These are phyloP conservation scores for Hydrotaea cyrtoneurina DNA, from an alignment of 2,888 invertebrate species.

Conservation along the genomic window DNA sequence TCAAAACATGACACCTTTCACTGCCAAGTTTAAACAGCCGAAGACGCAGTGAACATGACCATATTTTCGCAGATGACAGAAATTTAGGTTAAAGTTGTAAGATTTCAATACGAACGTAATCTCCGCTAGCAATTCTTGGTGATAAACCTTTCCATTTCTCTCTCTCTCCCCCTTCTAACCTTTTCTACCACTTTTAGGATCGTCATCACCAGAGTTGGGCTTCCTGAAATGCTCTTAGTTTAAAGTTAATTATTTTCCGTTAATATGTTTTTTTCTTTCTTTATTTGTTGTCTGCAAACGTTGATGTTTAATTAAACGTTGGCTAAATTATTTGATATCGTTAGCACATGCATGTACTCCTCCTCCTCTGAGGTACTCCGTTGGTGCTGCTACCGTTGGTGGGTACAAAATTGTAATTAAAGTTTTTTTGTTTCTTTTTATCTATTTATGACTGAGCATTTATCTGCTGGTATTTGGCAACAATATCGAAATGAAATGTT, in stretches of 20 bases:
- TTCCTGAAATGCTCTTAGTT: neutral
- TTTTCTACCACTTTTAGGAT: neutral
- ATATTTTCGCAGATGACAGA: constrained; percentile 24
- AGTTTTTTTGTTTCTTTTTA: constrained; percentile 11
- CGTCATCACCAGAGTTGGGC: too few relatives aligned
- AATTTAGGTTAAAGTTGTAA: constrained; percentile 30
- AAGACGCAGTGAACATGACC: neutral
- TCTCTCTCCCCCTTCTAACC: neutral
- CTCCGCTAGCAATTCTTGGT: constrained; percentile 11
- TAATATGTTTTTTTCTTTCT: neutral
- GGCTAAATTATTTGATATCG: neutral
- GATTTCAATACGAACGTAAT: constrained; percentile 36
- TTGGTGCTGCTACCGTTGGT: too few relatives aligned
- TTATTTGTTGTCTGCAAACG: neutral
- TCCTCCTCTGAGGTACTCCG: too few relatives aligned
- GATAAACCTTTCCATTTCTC: neutral
- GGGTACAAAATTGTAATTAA: neutral
- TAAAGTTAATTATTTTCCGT: neutral
- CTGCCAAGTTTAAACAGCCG: neutral
- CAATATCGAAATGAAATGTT: constrained; percentile 12
- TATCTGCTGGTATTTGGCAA: neutral
- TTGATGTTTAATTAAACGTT: neutral
- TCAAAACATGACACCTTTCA: constrained; percentile 34
- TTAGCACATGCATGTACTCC: neutral
- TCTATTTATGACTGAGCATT: constrained; percentile 10